phyloP scores from a whole-genome alignment of 2,797 vertebrate species.

The Anguilla marmorata region DNA sequence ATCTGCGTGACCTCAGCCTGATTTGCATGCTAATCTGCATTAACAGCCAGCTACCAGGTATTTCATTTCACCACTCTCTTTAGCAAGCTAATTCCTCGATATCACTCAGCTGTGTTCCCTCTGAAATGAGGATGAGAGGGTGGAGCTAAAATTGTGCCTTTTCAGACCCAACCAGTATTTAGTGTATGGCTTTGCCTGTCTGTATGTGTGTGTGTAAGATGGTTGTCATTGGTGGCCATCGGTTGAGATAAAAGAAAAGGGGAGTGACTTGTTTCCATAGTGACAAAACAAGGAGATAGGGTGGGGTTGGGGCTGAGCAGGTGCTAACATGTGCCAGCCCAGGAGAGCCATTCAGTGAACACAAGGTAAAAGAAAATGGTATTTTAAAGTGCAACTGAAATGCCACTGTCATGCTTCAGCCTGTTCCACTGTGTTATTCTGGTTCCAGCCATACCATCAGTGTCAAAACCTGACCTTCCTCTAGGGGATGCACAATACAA shows the following conservation, averaged over 20 bases:
- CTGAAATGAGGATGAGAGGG: background rate
- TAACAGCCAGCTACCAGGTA: background rate
- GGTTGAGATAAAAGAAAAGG: background rate
- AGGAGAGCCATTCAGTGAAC: background rate
- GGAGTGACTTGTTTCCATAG: constrained; percentile 28
- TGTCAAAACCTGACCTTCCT: background rate
- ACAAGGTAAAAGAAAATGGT: background rate
- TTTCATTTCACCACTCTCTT: background rate
- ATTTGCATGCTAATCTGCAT: constrained; percentile 24
- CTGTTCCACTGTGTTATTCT: background rate
- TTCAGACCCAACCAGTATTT: background rate
- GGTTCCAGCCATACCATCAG: background rate
- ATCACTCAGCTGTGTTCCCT: too few relatives aligned
- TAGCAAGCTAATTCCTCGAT: background rate
- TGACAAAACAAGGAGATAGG: constrained; percentile 24
- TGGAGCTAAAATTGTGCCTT: background rate
- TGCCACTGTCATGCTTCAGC: background rate
- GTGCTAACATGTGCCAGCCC: constrained; percentile 39
- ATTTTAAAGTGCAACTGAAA: background rate
- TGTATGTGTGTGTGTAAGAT: background rate
- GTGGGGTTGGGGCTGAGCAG: constrained; percentile 8
- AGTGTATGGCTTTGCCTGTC: background rate
- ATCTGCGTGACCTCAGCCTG: constrained; percentile 2
- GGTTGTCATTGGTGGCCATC: background rate
- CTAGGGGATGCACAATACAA: background rate